Conservation (phyloP, 2,888 invertebrate species). For the Andrena camellia region DNA sequence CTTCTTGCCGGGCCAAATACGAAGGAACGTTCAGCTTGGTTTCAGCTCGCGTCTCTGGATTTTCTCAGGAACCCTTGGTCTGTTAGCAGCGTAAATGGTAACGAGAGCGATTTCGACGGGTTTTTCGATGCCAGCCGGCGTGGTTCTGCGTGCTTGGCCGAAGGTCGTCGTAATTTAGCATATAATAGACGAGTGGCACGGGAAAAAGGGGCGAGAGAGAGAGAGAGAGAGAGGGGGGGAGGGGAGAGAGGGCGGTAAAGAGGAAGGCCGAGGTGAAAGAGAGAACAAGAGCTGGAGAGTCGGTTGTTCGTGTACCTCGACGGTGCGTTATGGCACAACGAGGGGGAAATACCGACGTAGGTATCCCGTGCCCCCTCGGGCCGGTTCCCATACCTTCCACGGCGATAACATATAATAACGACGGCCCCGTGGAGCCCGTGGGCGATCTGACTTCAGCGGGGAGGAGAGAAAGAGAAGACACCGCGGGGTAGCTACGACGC, state of each 20-base stretch:
- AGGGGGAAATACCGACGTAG: constrained; percentile 74
- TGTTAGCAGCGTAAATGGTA: constrained; percentile 15
- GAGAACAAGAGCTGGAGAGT: constrained; percentile 42
- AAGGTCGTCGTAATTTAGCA: constrained; percentile 73
- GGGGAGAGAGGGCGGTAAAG: constrained; percentile 46
- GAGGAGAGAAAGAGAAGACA: constrained; percentile 69
- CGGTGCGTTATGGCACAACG: constrained; percentile 80
- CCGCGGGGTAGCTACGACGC: constrained; percentile 68
- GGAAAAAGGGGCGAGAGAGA: constrained; percentile 60
- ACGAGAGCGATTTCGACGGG: constrained; percentile 9
- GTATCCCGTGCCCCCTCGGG: constrained; percentile 76
- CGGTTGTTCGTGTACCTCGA: constrained; percentile 68
- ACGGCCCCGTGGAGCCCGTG: constrained; percentile 81
- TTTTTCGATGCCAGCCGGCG: constrained; percentile 37
- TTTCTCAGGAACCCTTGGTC: not conserved
- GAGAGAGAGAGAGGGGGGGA: constrained; percentile 17
- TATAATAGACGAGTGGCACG: constrained; percentile 70
- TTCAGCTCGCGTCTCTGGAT: not conserved
- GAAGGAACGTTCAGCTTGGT: too few relatives aligned
- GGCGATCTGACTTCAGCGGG: constrained; percentile 80
- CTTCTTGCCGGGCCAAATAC: too few relatives aligned
- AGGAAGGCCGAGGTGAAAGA: constrained; percentile 31
- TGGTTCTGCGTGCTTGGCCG: constrained; percentile 56
- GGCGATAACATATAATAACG: constrained; percentile 85
- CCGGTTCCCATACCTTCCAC: constrained; percentile 83